phyloP scores from a whole-genome alignment of 2,113 vertebrate genomes.

The Macquaria australasica region DNA sequence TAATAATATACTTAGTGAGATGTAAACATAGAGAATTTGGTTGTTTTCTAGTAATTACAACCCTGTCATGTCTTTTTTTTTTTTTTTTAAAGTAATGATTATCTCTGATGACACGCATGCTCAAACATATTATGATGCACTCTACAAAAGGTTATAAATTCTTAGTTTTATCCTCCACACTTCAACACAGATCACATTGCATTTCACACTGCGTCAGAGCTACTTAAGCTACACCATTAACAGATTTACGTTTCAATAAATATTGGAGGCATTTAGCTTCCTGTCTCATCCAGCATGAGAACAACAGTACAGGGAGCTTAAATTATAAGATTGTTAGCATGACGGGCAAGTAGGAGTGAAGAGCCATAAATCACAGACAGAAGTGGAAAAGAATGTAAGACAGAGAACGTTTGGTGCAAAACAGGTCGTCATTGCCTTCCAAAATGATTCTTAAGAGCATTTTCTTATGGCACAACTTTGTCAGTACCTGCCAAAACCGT shows the following conservation, averaged over 20 bases:
- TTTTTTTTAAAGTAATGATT: not conserved
- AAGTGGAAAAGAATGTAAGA: not conserved
- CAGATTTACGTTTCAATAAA: not conserved
- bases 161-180: not conserved
- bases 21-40: not conserved
- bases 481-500: not conserved
- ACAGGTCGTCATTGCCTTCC: not conserved
- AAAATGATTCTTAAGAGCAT: not conserved
- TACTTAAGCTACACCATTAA: not conserved
- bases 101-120: conserved; percentile 5
- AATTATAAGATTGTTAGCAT: not conserved
- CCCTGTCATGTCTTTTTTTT: not conserved
- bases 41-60: conserved; percentile 19
- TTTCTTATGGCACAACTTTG: not conserved
- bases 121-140: conserved; percentile 8
- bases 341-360: not conserved
- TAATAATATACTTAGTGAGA: not conserved
- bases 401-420: not conserved
- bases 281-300: not conserved
- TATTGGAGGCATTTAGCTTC: not conserved
- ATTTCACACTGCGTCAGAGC: conserved; percentile 14
- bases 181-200: not conserved
- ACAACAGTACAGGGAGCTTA: not conserved
- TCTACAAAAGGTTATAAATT: not conserved
- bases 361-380: not conserved